Base-by-base conservation (phyloP, 2,888 invertebrate species). In the Beris morrisii region DNA sequence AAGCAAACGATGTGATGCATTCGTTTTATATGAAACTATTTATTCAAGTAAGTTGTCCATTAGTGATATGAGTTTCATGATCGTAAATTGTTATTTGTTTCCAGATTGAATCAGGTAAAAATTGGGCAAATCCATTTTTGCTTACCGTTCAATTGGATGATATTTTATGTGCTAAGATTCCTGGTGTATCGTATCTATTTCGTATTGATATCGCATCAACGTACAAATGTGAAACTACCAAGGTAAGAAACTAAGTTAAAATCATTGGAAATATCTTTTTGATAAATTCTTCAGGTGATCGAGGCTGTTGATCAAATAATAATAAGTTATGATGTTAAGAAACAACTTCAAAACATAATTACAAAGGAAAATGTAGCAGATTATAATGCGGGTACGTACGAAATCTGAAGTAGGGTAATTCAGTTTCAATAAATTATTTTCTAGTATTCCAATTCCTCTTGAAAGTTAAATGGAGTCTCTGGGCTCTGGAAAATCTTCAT, bases 401-500 rank as follows among this genome's bases (percentile, higher is more conserved):
- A 50, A 13, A 45, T n/a, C 57, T 38, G 1, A 38, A 9, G 5
- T 7, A 1, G 38, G 7, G 5, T 5, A 38, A 38, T 5, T 7
- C 3, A 1, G 7, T 38, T 38, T 7, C 5, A 7, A 5, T 38
- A 38, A 38, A 5, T 38, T 38, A 1, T 38, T 38, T 38, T 38
- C 9, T 15, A 71, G 77, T 85, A 13, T 85, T 85, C 72, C 75
- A 80, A 30, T 82, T 85, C 59, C 77, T 84, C 53, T 72, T 85
- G 5, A 84, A 84, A 75, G 75, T 85, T 0, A 85, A 85, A 72
- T 84, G 84, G 83, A 83, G 84, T 4, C 70, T 82, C 13, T 83
- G 83, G 80, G 80, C 83, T 3, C 73, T 85, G 52, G 82, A 83
- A 70, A 82, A 81, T 69, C 72, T 85, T 12, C 73, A 73, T 65